phyloP scores from a whole-genome alignment of 2,888 invertebrate genomes.

The Drosophila mimetica region DNA sequence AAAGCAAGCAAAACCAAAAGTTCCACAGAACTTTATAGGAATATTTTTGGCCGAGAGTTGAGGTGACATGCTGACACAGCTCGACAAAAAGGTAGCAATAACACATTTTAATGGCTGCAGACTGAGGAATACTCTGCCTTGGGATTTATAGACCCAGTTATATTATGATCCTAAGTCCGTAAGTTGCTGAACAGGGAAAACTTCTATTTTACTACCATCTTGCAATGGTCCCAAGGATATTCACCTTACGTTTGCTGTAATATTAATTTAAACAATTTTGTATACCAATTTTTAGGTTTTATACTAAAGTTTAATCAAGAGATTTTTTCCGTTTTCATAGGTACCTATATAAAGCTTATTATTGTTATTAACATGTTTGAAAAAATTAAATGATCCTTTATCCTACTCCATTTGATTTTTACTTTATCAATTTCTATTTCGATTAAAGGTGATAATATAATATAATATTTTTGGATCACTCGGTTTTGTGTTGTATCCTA shows the following conservation, averaged over 20 bases:
- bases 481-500: too few relatives aligned
- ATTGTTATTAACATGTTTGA: too few relatives aligned
- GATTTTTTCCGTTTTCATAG: too few relatives aligned
- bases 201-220: not conserved
- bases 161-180: not conserved
- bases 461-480: too few relatives aligned
- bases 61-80: constrained; percentile 24
- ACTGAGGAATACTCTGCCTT: not conserved
- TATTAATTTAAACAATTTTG: too few relatives aligned
- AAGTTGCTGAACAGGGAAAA: not conserved
- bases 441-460: too few relatives aligned
- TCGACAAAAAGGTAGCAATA: constrained; percentile 7
- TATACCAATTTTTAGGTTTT: too few relatives aligned
- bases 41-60: constrained; percentile 13
- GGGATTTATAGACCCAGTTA: not conserved
- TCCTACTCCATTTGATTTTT: too few relatives aligned
- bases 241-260: not conserved
- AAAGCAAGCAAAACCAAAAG: constrained; percentile 23
- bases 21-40: constrained; percentile 23
- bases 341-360: too few relatives aligned
- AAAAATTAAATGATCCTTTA: too few relatives aligned
- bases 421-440: too few relatives aligned
- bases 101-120: not conserved
- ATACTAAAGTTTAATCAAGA: too few relatives aligned
- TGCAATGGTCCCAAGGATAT: not conserved